phyloP scores from a whole-genome alignment of 2,888 invertebrate genomes.

The Drosophila imparisetae region DNA sequence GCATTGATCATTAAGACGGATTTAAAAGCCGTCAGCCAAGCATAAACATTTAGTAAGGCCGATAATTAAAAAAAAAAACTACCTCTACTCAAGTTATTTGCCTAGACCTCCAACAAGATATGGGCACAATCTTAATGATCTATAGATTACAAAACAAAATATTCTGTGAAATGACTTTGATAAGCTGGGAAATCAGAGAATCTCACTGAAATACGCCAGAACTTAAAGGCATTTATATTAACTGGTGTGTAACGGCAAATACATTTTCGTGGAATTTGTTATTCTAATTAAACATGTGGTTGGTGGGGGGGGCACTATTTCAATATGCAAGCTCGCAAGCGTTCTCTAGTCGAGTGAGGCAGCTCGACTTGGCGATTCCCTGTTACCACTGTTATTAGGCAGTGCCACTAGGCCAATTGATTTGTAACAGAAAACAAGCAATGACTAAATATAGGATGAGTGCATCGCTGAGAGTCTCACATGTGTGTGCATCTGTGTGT shows the following conservation, averaged over 20 bases:
- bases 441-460: conserved; percentile 13
- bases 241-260: conserved; percentile 6
- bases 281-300: conserved; percentile 21
- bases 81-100: not conserved
- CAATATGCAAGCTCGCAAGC: not conserved
- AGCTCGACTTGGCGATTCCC: not conserved
- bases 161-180: not conserved
- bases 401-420: conserved; percentile 37
- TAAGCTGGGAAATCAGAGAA: conserved; percentile 1
- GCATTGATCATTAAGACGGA: conserved; percentile 18
- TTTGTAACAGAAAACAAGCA: conserved; percentile 45
- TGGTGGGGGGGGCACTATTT: conserved; percentile 2
- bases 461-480: conserved; percentile 1
- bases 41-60: conserved; percentile 7
- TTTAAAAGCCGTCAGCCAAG: conserved; percentile 19
- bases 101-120: conserved; percentile 10
- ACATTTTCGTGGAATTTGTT: conserved; percentile 2
- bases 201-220: not conserved
- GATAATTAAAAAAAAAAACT: not conserved
- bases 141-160: conserved; percentile 4
- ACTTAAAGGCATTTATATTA: not conserved
- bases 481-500: not conserved
- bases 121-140: conserved; percentile 22
- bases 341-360: not conserved
- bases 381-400: not conserved